Conservation (phyloP, 2,797 vertebrate genomes). For the Pseudomugil tenellus region DNA sequence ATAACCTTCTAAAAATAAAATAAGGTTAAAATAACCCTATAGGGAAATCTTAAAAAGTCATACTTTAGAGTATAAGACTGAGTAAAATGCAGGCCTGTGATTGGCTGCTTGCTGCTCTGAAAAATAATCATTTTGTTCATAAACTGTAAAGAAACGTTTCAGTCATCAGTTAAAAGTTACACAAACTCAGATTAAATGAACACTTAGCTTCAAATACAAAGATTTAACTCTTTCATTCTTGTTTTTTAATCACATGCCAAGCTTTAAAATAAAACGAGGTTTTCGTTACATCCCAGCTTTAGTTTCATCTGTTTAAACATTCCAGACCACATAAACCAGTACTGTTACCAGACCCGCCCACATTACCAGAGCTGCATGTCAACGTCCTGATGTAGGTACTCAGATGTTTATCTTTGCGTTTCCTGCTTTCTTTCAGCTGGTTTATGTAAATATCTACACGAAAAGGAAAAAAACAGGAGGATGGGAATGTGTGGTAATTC, state of each 20-base stretch:
- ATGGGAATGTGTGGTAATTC: not conserved
- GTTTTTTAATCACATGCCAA: not conserved
- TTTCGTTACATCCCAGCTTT: not conserved
- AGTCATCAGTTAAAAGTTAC: not conserved
- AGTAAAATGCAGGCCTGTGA: too few species aligned
- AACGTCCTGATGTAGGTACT: slow-evolving; percentile 11
- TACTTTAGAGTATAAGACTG: too few species aligned
- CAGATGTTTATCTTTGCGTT: slow-evolving; percentile 11
- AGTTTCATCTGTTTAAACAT: not conserved
- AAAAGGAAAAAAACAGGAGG: too few species aligned
- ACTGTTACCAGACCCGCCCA: slow-evolving; percentile 13
- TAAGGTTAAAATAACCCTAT: too few species aligned
- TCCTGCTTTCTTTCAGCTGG: not conserved
- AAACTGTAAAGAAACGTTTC: too few species aligned
- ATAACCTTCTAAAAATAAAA: too few species aligned
- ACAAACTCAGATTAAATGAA: not conserved
- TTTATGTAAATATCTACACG: not conserved
- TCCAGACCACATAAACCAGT: not conserved
- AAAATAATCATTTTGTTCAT: too few species aligned
- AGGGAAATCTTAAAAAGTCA: too few species aligned
- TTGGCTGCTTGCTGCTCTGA: too few species aligned
- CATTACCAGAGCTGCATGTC: slow-evolving; percentile 1
- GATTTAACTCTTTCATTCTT: too few species aligned
- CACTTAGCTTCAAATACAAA: too few species aligned
- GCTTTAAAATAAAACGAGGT: not conserved